Evolutionary conservation across 2,797 vertebrate species (phyloP).

Genomic region (Lates japonicus): DNA sequence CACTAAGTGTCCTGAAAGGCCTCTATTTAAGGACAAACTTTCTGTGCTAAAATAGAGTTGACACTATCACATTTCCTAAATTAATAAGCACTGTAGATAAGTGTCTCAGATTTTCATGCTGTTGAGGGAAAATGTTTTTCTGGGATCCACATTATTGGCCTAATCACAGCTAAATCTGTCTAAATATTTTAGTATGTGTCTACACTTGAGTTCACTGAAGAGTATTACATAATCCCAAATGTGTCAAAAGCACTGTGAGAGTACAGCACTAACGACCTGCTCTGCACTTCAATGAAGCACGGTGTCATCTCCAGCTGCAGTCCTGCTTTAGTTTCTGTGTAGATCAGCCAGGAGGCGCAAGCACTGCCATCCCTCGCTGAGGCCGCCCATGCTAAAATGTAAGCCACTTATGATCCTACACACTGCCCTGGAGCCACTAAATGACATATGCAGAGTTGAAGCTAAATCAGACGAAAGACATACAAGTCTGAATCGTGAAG

Average conservation of each 20-base stretch:
- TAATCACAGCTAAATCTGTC: conserved; percentile 15
- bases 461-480: conserved; percentile 18
- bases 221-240: conserved; percentile 1
- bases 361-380: neutral
- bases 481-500: neutral
- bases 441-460: neutral
- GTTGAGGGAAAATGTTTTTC: neutral
- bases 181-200: conserved; percentile 21
- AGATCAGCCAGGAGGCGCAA: conserved; percentile 1
- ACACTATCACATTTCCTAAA: neutral
- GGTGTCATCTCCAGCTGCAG: conserved; percentile 16
- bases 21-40: neutral
- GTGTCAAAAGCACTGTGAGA: neutral
- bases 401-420: conserved; percentile 10
- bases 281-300: conserved; percentile 15
- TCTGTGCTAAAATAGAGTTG: neutral
- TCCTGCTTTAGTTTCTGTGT: neutral
- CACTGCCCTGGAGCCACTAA: neutral
- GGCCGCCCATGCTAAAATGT: conserved; percentile 26
- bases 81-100: neutral
- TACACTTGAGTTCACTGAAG: conserved; percentile 12
- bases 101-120: neutral
- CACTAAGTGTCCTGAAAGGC: neutral
- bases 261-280: neutral
- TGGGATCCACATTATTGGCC: neutral